A percentile compares a stretch with the other conserved stretches of the same genome.
These are phyloP conservation scores for Amphipyra berbera DNA, from an alignment of 2,888 invertebrate species.

Conservation along the genomic window DNA sequence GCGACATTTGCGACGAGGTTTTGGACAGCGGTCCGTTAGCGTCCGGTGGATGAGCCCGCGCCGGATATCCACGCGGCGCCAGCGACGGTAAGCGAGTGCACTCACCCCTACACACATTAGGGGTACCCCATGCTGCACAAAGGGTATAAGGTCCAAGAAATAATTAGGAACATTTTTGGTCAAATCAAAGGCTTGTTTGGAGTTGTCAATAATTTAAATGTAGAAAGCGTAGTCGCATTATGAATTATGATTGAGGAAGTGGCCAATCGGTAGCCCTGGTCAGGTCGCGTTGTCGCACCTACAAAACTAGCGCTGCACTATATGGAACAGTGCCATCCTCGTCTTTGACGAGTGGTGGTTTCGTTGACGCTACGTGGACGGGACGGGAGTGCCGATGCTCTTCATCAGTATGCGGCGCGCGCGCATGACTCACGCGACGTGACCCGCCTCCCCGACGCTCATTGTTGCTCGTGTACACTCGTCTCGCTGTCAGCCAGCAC, in stretches of 20 bases:
- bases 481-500: slow-evolving; percentile 69
- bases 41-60: slow-evolving; percentile 82
- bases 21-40: slow-evolving; percentile 80
- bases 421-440: slow-evolving; percentile 75
- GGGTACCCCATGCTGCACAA: slow-evolving; percentile 34
- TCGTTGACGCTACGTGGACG: slow-evolving; percentile 52
- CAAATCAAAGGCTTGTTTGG: not conserved
- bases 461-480: slow-evolving; percentile 68
- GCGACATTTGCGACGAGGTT: slow-evolving; percentile 66
- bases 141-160: slow-evolving; percentile 1
- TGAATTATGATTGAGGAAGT: slow-evolving; percentile 23
- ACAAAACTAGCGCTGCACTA: slow-evolving; percentile 47
- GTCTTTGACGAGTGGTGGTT: slow-evolving; percentile 56
- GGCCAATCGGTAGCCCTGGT: slow-evolving; percentile 42
- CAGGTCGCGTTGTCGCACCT: slow-evolving; percentile 36
- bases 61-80: slow-evolving; percentile 76
- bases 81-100: slow-evolving; percentile 58
- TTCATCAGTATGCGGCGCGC: slow-evolving; percentile 81
- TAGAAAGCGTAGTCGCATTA: slow-evolving; percentile 13
- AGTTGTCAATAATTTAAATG: slow-evolving; percentile 21
- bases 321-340: slow-evolving; percentile 56
- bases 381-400: slow-evolving; percentile 62
- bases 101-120: slow-evolving; percentile 64
- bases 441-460: slow-evolving; percentile 74
- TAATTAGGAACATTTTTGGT: not conserved